Conservation (phyloP, 2,888 invertebrate species). For the Sarcophaga carnaria region DNA sequence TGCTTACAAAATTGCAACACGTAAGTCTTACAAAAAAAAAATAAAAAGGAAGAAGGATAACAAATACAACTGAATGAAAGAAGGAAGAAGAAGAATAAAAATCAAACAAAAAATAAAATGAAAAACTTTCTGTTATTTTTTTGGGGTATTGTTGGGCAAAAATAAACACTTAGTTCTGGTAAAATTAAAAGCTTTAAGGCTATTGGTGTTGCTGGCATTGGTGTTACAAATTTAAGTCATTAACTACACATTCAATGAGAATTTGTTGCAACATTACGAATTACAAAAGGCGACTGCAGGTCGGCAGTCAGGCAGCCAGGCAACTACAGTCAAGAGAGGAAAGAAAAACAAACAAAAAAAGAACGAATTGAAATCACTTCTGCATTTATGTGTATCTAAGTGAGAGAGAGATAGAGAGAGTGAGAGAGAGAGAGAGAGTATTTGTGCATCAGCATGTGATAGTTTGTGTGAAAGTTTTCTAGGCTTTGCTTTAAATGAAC, state of each 20-base stretch:
- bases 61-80: too few species aligned
- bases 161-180: constrained; percentile 49
- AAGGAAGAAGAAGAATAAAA: neutral
- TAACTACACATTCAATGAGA: constrained; percentile 63
- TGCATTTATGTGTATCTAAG: too few species aligned
- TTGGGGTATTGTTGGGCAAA: neutral
- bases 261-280: constrained; percentile 53
- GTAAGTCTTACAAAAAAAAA: neutral
- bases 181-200: constrained; percentile 63
- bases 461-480: too few species aligned
- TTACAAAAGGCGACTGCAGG: constrained; percentile 20
- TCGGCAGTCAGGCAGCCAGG: too few species aligned
- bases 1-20: neutral
- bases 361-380: too few species aligned
- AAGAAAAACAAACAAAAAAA: too few species aligned
- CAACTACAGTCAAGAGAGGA: too few species aligned
- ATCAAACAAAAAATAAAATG: neutral
- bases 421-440: too few species aligned
- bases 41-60: too few species aligned
- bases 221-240: constrained; percentile 60
- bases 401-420: too few species aligned
- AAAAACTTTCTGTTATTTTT: neutral
- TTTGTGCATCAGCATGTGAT: too few species aligned
- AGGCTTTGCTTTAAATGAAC: too few species aligned
- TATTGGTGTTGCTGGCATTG: neutral